Base-by-base conservation (phyloP, 2,888 invertebrate species). In the Brenthis daphne region DNA sequence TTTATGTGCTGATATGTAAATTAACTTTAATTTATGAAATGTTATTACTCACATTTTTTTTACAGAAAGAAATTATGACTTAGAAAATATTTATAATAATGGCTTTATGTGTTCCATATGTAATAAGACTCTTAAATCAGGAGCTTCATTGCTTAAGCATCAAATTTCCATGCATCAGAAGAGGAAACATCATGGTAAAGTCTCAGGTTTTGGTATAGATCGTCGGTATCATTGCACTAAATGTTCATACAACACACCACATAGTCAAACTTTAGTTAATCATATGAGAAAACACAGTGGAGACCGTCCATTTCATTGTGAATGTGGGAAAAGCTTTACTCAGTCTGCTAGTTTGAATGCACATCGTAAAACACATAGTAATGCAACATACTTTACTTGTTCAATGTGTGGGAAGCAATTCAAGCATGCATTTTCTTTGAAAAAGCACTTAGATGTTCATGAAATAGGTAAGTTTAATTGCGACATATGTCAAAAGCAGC, bases 401-500 rank as follows among this genome's bases (percentile, higher is more conserved):
- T 78, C 87, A 5, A 74, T 80, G 50, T 93, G 93, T 83, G 93
- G 93, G 0, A 93, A 90, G 76, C 92, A 93, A 78, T 93, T 93
- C 72, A 93, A 93, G 80, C 89, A 90, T 79, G 84, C 88, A 55
- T 90, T 86, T 74, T 81, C 90, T 64, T 78, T 92, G 58, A 91
- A 90, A 76, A 89, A 85, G 56, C 93, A 93, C 68, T 76, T 84
- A 61, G 77, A 78, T 68, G 92, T 93, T 1, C 93, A 93, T 80
- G 85, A 85, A 69, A 79, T 48, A 76, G 89, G 86, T 6, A 79
- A 80, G 53, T 90, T 84, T 72, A 71, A 76, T 14, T 93, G 93
- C 76, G 80, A 76, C 51, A 80, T 93, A 68, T 93, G 93, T 73
- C 82, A 83, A n/a, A 92, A 92, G 76, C 75, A 75, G 50, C 79